phyloP scores from a whole-genome alignment of 1,140 invertebrate species.

The Drosophila bocqueti region DNA sequence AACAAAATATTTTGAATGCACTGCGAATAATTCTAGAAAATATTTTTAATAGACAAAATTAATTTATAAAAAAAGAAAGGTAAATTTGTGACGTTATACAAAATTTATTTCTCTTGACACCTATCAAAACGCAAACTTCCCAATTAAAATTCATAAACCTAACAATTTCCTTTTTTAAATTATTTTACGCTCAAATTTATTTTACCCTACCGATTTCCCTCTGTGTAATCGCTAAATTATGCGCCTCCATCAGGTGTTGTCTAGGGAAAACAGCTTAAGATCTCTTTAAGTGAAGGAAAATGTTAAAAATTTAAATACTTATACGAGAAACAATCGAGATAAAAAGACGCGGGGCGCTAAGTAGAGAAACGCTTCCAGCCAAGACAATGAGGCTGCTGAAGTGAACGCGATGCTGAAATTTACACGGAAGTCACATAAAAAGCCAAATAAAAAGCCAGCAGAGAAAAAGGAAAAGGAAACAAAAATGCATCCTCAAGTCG shows the following conservation, averaged over 20 bases:
- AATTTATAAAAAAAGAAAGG: too few relatives aligned
- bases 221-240: conserved; percentile 13
- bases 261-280: conserved; percentile 28
- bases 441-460: conserved; percentile 5
- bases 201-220: background rate
- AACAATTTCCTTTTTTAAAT: too few relatives aligned
- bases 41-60: background rate
- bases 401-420: conserved; percentile 28
- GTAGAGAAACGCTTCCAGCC: conserved; percentile 36
- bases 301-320: conserved; percentile 38
- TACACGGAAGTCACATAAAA: conserved; percentile 47
- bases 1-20: conserved; percentile 56
- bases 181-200: background rate
- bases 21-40: conserved; percentile 8
- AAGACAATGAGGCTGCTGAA: conserved; percentile 66
- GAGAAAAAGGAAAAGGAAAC: background rate
- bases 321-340: conserved; percentile 24
- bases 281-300: conserved; percentile 16
- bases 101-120: background rate
- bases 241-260: conserved; percentile 28
- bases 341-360: conserved; percentile 25
- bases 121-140: background rate
- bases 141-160: too few relatives aligned
- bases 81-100: too few relatives aligned
- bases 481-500: conserved; percentile 39